Base-by-base conservation (phyloP, 2,888 invertebrate species). In the Taenaris catops region DNA sequence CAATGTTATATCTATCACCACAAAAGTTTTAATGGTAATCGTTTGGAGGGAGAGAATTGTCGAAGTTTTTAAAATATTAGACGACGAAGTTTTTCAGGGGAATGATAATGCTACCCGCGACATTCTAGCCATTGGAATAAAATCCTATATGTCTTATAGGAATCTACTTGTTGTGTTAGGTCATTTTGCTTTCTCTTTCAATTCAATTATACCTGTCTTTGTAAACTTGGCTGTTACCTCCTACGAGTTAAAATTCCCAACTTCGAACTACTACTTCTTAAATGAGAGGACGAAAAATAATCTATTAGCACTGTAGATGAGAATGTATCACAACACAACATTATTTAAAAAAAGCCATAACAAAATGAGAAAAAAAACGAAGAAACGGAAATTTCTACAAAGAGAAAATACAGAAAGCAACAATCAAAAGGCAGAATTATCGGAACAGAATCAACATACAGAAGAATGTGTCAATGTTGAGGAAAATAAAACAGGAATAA, bases 1-100 rank as follows among this genome's bases (percentile, higher is more conserved):
- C 31, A 69, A 63, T 12, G 69, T 68, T 58, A 48, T 73, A 16
- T 49, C 63, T 6, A 62, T 69, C 3, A 46, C 52, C 19, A 45
- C 54, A 6, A 41, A 42, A 23, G 28, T 37, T 12, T 12, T 35
- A 8, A 42, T 35, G 32, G 32, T 38, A 10, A 1, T 38, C 4
- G 3, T 19, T 21, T 17, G 3, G 10, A 42, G 28, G 20, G 17
- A 8, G 9, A 18, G 17, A 9, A 35, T 38, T 12, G 7, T 14
- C 2, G n/a, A 38, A 28, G 12, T 38, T 4, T 19, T 42, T 3
- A 17, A 28, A 8, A 10, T 27, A 17, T 28, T 38, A 38, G 9
- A 35, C 8, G 17, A 11, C 21, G 18, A 38, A 3, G 25, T 28
- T 3, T 38, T 42, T 8, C 32, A 28, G n/a, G 34, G n/a, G 3